These are phyloP conservation scores for Dorcus parallelipipedus DNA, from an alignment of 2,888 invertebrate genomes.

Conservation along the genomic window DNA sequence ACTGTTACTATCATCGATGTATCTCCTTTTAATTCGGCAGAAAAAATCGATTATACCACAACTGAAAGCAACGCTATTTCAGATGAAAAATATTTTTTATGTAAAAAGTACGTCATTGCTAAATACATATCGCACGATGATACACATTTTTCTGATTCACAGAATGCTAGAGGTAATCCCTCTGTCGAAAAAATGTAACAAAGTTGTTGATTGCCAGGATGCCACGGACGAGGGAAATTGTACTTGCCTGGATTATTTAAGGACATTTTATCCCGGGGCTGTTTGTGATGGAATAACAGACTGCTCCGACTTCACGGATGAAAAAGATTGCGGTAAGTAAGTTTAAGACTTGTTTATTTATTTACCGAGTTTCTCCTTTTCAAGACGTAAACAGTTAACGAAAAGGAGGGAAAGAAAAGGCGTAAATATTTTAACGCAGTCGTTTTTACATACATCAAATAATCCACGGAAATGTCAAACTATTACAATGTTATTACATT, in stretches of 20 bases:
- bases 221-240: constrained; percentile 75
- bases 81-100: no score
- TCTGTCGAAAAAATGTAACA: constrained; percentile 61
- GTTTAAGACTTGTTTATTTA: not conserved
- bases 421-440: no score
- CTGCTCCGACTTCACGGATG: constrained; percentile 73
- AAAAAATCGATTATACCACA: no score
- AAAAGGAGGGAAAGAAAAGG: no score
- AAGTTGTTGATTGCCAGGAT: constrained; percentile 74
- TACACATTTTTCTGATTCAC: constrained; percentile 27
- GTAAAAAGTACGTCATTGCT: no score
- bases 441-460: no score
- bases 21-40: not conserved
- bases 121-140: not conserved
- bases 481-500: no score
- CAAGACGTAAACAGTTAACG: no score
- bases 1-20: not conserved
- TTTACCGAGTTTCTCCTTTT: no score
- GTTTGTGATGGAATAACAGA: constrained; percentile 75
- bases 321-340: constrained; percentile 65
- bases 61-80: no score
- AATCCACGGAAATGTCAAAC: no score
- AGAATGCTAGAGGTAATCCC: constrained; percentile 67
- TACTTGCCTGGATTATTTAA: constrained; percentile 67
- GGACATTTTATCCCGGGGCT: constrained; percentile 51